These are phyloP conservation scores for Ardeotis arabs DNA, from an alignment of 2,113 vertebrate genomes.

Conservation along the genomic window DNA sequence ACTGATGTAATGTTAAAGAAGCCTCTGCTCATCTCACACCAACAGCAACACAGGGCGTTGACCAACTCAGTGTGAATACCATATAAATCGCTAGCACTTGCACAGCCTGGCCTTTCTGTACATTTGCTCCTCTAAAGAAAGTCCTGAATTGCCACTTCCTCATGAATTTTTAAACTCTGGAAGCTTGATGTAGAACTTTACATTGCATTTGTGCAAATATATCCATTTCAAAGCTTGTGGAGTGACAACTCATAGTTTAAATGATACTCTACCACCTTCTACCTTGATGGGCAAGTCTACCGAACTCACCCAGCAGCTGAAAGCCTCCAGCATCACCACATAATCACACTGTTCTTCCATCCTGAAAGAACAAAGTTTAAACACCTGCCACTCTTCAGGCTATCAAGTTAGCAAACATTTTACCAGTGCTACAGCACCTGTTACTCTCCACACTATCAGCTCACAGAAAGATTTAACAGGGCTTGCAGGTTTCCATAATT, in stretches of 20 bases:
- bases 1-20: background rate
- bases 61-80: background rate
- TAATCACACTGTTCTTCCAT: background rate
- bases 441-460: background rate
- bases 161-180: background rate
- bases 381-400: background rate
- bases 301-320: background rate
- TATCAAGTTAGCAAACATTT: background rate
- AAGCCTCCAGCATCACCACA: background rate
- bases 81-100: background rate
- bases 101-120: accelerated
- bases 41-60: background rate
- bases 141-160: background rate
- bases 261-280: background rate
- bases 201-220: background rate
- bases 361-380: background rate
- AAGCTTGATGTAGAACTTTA: background rate
- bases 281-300: background rate
- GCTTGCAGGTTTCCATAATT: background rate
- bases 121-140: background rate
- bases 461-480: background rate
- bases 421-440: background rate
- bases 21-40: background rate
- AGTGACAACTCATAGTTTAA: background rate
- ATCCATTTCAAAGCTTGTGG: background rate